phyloP scores from a whole-genome alignment of 2,797 vertebrate genomes.

The Salmo trutta region DNA sequence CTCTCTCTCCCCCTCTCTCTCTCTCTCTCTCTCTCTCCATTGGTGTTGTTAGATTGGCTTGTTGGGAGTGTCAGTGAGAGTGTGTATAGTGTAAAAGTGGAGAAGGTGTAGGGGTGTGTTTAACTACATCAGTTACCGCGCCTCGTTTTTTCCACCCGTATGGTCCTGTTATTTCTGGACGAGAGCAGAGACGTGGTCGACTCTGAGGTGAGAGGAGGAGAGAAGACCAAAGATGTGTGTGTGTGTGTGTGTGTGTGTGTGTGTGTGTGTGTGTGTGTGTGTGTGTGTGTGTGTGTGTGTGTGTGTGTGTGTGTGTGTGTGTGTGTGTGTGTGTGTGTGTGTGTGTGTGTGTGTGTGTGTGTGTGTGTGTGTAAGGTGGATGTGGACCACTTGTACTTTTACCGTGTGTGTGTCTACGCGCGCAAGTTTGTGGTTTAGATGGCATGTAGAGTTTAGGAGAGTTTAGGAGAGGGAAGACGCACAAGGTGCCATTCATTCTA shows the following conservation, averaged over 20 bases:
- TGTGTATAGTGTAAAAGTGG: background rate
- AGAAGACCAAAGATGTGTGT: background rate
- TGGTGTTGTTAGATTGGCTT: background rate
- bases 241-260: too few species aligned
- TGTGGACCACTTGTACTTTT: background rate
- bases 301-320: too few species aligned
- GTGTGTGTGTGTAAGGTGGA: background rate
- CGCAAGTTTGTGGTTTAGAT: background rate
- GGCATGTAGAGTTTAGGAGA: background rate
- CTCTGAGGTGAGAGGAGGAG: background rate
- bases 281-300: background rate
- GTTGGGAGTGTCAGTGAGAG: background rate
- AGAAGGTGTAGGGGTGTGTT: background rate
- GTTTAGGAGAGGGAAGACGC: background rate
- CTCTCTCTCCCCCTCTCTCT: background rate
- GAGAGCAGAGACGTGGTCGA: background rate
- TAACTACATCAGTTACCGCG: background rate
- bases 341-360: too few species aligned
- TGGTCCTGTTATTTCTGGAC: background rate
- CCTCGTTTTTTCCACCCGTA: background rate
- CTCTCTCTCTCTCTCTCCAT: background rate
- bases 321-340: background rate
- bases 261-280: background rate
- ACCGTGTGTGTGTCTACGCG: background rate
- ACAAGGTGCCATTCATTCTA: background rate